Evolutionary conservation across 2,888 invertebrate genomes (phyloP).

Genomic region (Drosophila koepferae): DNA sequence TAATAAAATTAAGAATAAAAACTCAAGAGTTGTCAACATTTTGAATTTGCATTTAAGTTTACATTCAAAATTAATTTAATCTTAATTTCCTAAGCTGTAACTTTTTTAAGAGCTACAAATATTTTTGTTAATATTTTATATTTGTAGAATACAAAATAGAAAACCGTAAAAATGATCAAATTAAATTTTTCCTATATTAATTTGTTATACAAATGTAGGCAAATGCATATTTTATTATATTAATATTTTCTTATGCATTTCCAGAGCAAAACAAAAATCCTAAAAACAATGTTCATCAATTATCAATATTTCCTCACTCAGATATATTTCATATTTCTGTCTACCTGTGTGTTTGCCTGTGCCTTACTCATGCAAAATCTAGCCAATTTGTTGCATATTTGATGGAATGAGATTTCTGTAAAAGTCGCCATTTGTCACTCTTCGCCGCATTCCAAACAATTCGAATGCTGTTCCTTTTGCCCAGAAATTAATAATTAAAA

Average conservation of each 20-base stretch:
- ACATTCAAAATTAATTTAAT: no score
- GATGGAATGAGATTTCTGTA: slow-evolving; percentile 1
- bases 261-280: neutral
- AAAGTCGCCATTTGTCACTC: slow-evolving; percentile 48
- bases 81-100: no score
- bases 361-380: neutral
- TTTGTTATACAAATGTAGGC: no score
- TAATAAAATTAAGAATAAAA: no score
- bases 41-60: no score
- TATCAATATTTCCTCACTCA: neutral
- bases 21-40: no score
- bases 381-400: neutral
- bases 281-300: neutral
- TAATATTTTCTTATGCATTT: neutral
- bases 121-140: no score
- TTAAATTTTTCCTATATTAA: no score
- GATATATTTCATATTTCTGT: neutral
- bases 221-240: no score
- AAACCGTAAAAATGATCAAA: no score
- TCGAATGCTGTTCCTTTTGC: slow-evolving; percentile 12
- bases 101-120: no score
- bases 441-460: slow-evolving; percentile 27
- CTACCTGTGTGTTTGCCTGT: neutral
- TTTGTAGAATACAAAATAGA: no score
- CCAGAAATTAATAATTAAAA: slow-evolving; percentile 73